A percentile compares a stretch with the other conserved stretches of the same genome.
Conservation (phyloP, 1,140 invertebrate genomes). For the Telenomus remus region DNA sequence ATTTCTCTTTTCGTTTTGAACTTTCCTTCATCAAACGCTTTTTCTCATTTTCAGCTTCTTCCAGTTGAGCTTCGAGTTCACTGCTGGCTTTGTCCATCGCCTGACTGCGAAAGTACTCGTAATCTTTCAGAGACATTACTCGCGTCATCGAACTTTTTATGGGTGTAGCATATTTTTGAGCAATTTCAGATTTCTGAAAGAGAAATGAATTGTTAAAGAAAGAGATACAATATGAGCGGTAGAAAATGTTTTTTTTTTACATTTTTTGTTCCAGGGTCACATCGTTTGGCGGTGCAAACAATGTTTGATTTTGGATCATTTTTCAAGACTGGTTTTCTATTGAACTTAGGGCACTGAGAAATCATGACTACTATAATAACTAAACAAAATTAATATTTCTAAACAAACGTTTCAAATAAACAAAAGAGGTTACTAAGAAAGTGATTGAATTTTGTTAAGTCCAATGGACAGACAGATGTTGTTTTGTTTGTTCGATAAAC, state of each 20-base stretch:
- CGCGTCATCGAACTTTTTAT: slow-evolving; percentile 53
- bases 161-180: slow-evolving; percentile 13
- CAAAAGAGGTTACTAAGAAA: not conserved
- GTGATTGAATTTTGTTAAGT: not conserved
- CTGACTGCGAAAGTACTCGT: slow-evolving; percentile 57
- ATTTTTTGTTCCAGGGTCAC: slow-evolving; percentile 14
- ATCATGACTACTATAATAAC: no score
- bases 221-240: no score
- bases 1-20: slow-evolving; percentile 62
- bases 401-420: not conserved
- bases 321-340: slow-evolving; percentile 15
- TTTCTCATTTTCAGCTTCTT: slow-evolving; percentile 50
- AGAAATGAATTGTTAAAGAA: not conserved
- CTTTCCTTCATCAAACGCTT: slow-evolving; percentile 60
- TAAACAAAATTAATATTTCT: no score
- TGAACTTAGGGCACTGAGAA: not conserved
- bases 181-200: not conserved
- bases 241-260: not conserved
- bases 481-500: slow-evolving; percentile 38
- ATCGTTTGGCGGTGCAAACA: slow-evolving; percentile 4
- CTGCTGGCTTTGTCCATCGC: slow-evolving; percentile 50
- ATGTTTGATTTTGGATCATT: slow-evolving; percentile 3
- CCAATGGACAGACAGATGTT: slow-evolving; percentile 1
- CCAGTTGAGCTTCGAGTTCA: slow-evolving; percentile 51
- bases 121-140: slow-evolving; percentile 65